These are phyloP conservation scores for Drosophila varians DNA, from an alignment of 1,140 invertebrate genomes.

Conservation along the genomic window DNA sequence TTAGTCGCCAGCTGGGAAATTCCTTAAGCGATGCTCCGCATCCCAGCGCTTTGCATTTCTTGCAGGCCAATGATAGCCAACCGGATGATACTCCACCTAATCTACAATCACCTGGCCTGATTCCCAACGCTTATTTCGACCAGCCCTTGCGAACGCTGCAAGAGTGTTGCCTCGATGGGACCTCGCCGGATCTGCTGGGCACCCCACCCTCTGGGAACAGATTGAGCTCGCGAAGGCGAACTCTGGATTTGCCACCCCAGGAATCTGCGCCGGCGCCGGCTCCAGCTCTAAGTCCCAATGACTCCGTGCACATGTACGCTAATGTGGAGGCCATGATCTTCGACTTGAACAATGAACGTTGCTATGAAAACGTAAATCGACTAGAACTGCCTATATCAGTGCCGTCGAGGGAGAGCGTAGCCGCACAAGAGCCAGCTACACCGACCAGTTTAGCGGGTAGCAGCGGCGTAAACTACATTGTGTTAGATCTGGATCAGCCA, in stretches of 20 bases:
- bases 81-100: slow-evolving; percentile 85
- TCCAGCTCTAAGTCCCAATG: slow-evolving; percentile 31
- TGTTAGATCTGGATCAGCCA: slow-evolving; percentile 77
- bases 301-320: slow-evolving; percentile 65
- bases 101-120: slow-evolving; percentile 58
- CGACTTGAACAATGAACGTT: slow-evolving; percentile 57
- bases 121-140: slow-evolving; percentile 69
- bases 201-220: slow-evolving; percentile 32
- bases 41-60: slow-evolving; percentile 1
- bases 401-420: slow-evolving; percentile 34
- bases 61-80: slow-evolving; percentile 7
- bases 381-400: slow-evolving; percentile 55
- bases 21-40: slow-evolving; percentile 9
- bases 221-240: slow-evolving; percentile 16
- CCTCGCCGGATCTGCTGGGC: slow-evolving; percentile 43
- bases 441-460: slow-evolving; percentile 34
- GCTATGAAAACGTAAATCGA: slow-evolving; percentile 72
- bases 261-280: slow-evolving; percentile 76
- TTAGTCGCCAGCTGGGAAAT: slow-evolving; percentile 34
- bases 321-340: slow-evolving; percentile 66
- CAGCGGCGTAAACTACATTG: slow-evolving; percentile 75
- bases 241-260: slow-evolving; percentile 82
- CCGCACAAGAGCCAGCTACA: slow-evolving; percentile 34
- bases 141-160: slow-evolving; percentile 69
- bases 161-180: slow-evolving; percentile 65